phyloP scores from a whole-genome alignment of 2,888 invertebrate genomes.

The Lissocephala sabroskyi region DNA sequence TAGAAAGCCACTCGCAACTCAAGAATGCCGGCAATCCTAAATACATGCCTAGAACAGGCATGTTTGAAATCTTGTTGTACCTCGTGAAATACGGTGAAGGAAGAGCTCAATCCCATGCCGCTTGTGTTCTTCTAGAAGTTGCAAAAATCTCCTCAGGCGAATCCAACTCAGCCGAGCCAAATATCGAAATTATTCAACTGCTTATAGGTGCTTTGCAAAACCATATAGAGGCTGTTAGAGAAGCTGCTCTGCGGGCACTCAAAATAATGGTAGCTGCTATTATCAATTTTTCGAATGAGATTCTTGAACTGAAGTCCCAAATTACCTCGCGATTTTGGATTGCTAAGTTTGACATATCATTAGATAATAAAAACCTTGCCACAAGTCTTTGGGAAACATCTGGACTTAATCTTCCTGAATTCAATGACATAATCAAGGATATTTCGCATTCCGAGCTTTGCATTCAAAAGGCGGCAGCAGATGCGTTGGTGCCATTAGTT shows the following conservation, averaged over 20 bases:
- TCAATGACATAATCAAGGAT: conserved; percentile 76
- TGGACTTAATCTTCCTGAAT: conserved; percentile 73
- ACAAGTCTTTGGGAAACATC: conserved; percentile 77
- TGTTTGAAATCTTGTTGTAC: conserved; percentile 85
- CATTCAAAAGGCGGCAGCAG: conserved; percentile 87
- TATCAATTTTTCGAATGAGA: conserved; percentile 65
- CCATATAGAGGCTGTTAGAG: conserved; percentile 80
- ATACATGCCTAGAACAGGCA: conserved; percentile 85
- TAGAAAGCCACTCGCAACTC: conserved; percentile 82
- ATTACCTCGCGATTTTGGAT: conserved; percentile 86
- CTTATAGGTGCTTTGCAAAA: conserved; percentile 85
- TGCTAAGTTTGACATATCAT: conserved; percentile 84
- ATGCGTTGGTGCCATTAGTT: conserved; percentile 82
- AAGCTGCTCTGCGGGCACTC: conserved; percentile 85
- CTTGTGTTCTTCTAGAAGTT: conserved; percentile 85
- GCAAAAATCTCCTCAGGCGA: conserved; percentile 83
- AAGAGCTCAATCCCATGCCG: conserved; percentile 83
- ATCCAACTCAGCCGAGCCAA: conserved; percentile 77
- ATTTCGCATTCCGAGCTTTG: conserved; percentile 86
- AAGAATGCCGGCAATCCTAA: conserved; percentile 78
- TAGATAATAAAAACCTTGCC: conserved; percentile 81
- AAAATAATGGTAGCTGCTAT: conserved; percentile 78
- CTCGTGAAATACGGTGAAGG: conserved; percentile 84
- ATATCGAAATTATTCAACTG: conserved; percentile 81
- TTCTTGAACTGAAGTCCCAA: conserved; percentile 71